phyloP scores from a whole-genome alignment of 2,113 vertebrate species.

The Chloebia gouldiae region DNA sequence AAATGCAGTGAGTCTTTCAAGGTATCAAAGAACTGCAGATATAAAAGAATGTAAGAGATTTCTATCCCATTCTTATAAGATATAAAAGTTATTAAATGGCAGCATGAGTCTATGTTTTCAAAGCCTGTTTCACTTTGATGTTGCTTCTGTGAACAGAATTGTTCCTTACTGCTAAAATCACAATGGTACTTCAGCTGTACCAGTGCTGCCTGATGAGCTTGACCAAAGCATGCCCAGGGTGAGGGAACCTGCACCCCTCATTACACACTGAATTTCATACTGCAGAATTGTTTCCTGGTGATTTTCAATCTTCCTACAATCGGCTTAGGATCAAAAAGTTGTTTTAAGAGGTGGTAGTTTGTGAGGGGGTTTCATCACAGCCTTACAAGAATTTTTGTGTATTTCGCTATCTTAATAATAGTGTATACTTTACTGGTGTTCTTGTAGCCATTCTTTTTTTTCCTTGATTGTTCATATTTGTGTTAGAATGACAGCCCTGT shows the following conservation, averaged over 20 bases:
- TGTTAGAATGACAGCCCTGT: background rate
- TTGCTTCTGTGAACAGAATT: background rate
- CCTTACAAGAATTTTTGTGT: background rate
- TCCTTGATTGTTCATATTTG: background rate
- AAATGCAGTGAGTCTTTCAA: background rate
- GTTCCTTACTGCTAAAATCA: background rate
- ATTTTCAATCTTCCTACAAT: background rate
- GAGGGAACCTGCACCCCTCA: background rate
- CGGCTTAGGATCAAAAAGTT: background rate
- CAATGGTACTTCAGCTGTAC: background rate
- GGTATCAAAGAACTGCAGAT: background rate
- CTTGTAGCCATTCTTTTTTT: background rate
- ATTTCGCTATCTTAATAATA: background rate
- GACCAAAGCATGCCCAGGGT: background rate
- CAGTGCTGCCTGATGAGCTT: background rate
- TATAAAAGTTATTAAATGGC: background rate
- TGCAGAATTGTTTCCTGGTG: background rate
- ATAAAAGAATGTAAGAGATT: background rate
- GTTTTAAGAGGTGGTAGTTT: background rate
- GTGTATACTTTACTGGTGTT: background rate
- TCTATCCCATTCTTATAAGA: background rate
- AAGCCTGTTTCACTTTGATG: background rate
- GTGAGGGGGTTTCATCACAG: background rate
- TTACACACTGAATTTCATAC: background rate
- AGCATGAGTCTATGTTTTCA: background rate